phyloP scores from a whole-genome alignment of 2,888 invertebrate species.

The Omphaloscelis lunosa region DNA sequence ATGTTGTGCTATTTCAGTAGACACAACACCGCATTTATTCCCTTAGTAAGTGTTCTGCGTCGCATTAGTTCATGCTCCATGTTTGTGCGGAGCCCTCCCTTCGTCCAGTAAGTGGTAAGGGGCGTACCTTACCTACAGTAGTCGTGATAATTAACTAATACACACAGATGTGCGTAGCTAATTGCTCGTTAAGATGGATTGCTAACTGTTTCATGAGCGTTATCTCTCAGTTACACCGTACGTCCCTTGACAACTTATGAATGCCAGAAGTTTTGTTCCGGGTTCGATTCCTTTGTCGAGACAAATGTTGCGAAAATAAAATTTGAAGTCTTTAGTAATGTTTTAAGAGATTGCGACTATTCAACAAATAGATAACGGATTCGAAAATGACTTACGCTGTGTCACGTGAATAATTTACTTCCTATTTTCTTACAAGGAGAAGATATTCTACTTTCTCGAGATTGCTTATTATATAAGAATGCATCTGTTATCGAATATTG shows the following conservation, averaged over 20 bases:
- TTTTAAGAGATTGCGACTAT: not conserved
- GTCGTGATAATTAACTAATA: slow-evolving; percentile 27
- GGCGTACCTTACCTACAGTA: not conserved
- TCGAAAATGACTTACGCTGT: not conserved
- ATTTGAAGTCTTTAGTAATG: not conserved
- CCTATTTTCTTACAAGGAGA: slow-evolving; percentile 52
- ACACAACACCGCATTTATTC: too few species aligned
- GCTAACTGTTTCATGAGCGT: slow-evolving; percentile 45
- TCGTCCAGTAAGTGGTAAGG: not conserved
- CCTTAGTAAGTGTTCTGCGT: not conserved
- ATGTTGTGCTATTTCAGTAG: not conserved
- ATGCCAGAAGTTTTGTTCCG: slow-evolving; percentile 2
- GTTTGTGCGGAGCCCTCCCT: not conserved
- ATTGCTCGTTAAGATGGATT: slow-evolving; percentile 44
- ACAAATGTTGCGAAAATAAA: not conserved
- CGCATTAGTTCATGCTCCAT: not conserved
- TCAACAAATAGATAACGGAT: slow-evolving; percentile 9
- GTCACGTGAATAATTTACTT: slow-evolving; percentile 17
- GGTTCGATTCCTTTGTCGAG: not conserved
- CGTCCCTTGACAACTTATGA: not conserved
- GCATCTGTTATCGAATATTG: slow-evolving; percentile 20
- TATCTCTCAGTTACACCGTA: slow-evolving; percentile 4
- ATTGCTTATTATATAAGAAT: slow-evolving; percentile 35
- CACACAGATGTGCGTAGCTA: slow-evolving; percentile 38
- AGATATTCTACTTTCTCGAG: slow-evolving; percentile 36